Conservation (phyloP, 2,888 invertebrate species). For the Cenopis cana region DNA sequence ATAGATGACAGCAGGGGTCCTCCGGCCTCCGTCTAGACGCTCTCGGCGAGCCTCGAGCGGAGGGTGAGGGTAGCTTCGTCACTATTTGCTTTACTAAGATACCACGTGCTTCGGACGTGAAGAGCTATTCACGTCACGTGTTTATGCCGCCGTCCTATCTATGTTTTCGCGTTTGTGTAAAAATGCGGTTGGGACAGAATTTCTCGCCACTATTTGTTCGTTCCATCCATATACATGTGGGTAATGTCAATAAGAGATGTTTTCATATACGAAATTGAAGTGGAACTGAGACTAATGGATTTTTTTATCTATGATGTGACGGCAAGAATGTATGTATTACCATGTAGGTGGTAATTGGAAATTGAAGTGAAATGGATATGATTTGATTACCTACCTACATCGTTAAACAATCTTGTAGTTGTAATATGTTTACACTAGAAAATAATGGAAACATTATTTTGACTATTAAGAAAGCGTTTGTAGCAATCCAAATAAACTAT, state of each 20-base stretch:
- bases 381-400: conserved; percentile 7
- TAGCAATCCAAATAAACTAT: not conserved
- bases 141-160: conserved; percentile 37
- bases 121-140: conserved; percentile 58
- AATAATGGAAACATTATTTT: not conserved
- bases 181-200: conserved; percentile 12
- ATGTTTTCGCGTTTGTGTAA: conserved; percentile 21
- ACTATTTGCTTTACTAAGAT: conserved; percentile 78
- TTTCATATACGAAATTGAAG: conserved; percentile 15
- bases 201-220: conserved; percentile 1
- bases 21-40: conserved; percentile 78
- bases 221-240: conserved; percentile 7
- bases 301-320: conserved; percentile 20
- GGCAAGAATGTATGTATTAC: not conserved
- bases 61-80: conserved; percentile 79
- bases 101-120: conserved; percentile 72
- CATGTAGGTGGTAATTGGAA: conserved; percentile 22
- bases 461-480: not conserved
- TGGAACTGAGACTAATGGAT: conserved; percentile 19
- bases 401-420: conserved; percentile 6
- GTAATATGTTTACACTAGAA: conserved; percentile 1
- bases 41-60: conserved; percentile 64
- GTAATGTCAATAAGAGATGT: conserved; percentile 10
- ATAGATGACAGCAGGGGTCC: conserved; percentile 66
- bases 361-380: conserved; percentile 4